Evolutionary conservation across 92 coral and sea anemone species (phyloP).

Genomic region (Epizoanthus scotinus): DNA sequence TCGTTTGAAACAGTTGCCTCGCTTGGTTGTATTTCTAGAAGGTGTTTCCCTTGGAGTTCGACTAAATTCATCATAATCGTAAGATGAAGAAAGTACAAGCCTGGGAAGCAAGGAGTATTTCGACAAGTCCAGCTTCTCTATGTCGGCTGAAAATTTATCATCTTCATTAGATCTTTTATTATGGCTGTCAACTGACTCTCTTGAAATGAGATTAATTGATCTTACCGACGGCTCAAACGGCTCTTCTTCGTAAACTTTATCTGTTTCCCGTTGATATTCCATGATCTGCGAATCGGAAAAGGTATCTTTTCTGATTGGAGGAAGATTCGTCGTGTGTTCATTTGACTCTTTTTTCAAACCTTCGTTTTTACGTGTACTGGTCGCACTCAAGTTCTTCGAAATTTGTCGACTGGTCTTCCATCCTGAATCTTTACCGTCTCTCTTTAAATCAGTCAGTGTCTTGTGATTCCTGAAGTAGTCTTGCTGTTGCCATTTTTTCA

Average conservation of each 20-base stretch:
- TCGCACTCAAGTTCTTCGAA: not conserved
- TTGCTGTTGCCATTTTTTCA: constrained; percentile 31
- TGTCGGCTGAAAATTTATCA: not conserved
- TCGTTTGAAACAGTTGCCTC: not conserved
- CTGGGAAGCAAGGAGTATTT: constrained; percentile 4
- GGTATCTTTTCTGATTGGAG: not conserved
- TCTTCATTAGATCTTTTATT: not conserved
- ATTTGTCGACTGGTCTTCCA: not conserved
- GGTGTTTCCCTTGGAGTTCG: not conserved
- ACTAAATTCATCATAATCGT: constrained; percentile 3
- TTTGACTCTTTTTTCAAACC: not conserved
- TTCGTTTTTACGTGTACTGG: not conserved
- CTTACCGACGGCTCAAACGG: not conserved
- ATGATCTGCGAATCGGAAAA: not conserved
- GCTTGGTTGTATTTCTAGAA: not conserved
- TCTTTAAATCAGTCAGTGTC: not conserved
- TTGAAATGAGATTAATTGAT: constrained; percentile 3
- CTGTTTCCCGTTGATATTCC: not conserved
- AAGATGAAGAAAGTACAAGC: constrained; percentile 7
- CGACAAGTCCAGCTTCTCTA: not conserved
- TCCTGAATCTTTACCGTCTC: not conserved
- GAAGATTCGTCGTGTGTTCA: not conserved
- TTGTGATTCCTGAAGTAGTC: not conserved
- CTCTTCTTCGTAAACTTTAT: not conserved
- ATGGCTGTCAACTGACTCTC: not conserved